These are phyloP conservation scores for Lordiphosa collinella DNA, from an alignment of 1,140 invertebrate species.

Conservation along the genomic window DNA sequence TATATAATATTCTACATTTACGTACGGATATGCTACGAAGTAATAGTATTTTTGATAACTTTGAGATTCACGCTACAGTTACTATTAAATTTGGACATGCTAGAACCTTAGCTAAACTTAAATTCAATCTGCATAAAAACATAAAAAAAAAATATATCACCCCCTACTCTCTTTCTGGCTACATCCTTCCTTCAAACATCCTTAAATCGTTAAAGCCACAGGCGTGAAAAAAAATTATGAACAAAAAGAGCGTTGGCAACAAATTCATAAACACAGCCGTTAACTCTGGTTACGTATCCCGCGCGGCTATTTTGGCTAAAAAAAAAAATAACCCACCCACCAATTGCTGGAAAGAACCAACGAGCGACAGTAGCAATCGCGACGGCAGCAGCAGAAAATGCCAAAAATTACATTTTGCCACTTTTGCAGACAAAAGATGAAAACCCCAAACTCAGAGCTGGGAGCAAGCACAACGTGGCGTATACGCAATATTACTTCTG, in stretches of 20 bases:
- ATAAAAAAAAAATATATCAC: too few species aligned
- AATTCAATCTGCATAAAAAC: too few species aligned
- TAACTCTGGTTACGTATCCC: conserved; percentile 37
- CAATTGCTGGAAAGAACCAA: conserved; percentile 1
- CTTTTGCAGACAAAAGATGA: conserved; percentile 68
- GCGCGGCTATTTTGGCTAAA: conserved; percentile 30
- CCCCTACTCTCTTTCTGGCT: too few species aligned
- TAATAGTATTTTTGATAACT: too few species aligned
- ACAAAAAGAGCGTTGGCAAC: conserved; percentile 4
- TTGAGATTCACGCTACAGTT: too few species aligned
- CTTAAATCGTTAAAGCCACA: neutral
- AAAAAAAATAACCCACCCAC: neutral
- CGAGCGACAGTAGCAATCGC: neutral
- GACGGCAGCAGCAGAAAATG: conserved; percentile 48
- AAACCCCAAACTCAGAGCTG: conserved; percentile 29
- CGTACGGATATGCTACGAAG: too few species aligned
- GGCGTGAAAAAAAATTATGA: too few species aligned
- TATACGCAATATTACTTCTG: conserved; percentile 55
- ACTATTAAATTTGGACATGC: too few species aligned
- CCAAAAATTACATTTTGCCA: conserved; percentile 78
- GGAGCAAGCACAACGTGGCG: conserved; percentile 20
- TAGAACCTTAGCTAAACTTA: too few species aligned
- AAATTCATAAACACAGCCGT: conserved; percentile 41
- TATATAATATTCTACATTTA: too few species aligned
- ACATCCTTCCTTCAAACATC: too few species aligned